Evolutionary conservation across 2,113 vertebrate species (phyloP).

Genomic region (Ophiodon elongatus): DNA sequence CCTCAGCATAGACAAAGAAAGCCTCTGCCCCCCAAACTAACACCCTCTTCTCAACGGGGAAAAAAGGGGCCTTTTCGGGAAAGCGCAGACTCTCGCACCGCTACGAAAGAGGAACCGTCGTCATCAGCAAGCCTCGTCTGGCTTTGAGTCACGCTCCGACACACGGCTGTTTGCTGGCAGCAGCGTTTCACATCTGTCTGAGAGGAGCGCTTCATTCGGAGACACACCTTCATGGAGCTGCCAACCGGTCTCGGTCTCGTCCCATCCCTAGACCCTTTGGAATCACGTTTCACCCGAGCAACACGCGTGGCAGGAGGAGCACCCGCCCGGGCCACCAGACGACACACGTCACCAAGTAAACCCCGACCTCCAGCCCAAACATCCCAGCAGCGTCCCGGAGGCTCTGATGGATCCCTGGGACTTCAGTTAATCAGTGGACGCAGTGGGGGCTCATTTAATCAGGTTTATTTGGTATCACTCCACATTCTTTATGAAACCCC

Average conservation of each 20-base stretch:
- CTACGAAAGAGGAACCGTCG: background rate
- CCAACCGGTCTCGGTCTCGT: background rate
- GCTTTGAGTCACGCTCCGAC: background rate
- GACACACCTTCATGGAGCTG: constrained; percentile 6
- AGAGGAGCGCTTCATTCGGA: constrained; percentile 6
- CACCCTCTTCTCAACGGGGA: background rate
- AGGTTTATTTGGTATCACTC: constrained; percentile 55
- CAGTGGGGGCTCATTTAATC: constrained; percentile 49
- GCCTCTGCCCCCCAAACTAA: background rate
- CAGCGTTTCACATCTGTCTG: background rate
- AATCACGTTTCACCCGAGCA: background rate
- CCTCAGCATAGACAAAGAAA: background rate
- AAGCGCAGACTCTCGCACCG: background rate
- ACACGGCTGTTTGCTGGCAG: constrained; percentile 5
- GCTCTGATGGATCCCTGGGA: constrained; percentile 5
- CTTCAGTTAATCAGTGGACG: constrained; percentile 29
- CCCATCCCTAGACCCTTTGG: background rate
- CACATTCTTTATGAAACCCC: constrained; percentile 39
- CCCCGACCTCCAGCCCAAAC: background rate
- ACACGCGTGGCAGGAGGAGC: background rate
- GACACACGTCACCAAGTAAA: background rate
- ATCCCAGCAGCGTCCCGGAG: background rate
- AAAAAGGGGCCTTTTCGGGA: background rate
- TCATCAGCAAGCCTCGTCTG: background rate
- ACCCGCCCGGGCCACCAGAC: background rate